These are phyloP conservation scores for Podarcis cretensis DNA, from an alignment of 2,113 vertebrate genomes.

Conservation along the genomic window DNA sequence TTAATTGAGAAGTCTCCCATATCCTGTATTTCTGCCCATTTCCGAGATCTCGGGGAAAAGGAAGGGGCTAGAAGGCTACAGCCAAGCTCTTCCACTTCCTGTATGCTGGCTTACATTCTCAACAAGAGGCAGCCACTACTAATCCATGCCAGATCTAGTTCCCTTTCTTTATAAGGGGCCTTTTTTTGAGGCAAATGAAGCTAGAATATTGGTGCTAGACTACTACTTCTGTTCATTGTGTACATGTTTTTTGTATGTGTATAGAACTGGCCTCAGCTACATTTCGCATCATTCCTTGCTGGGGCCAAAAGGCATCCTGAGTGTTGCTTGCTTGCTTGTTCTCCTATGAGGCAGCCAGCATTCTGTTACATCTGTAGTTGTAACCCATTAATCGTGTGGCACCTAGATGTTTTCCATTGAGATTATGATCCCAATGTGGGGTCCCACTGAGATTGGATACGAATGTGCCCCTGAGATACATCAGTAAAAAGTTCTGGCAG, in stretches of 20 bases:
- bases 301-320: not conserved
- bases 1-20: not conserved
- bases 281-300: not conserved
- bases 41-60: not conserved
- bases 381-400: not conserved
- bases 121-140: not conserved
- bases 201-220: not conserved
- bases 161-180: not conserved
- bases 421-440: too few species aligned
- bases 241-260: not conserved
- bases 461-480: not conserved
- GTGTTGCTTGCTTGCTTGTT: not conserved
- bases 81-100: not conserved
- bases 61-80: slow-evolving; percentile 13
- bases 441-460: not conserved
- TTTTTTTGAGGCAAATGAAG: not conserved
- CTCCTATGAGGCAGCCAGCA: not conserved
- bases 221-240: not conserved
- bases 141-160: not conserved
- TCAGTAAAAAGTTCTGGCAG: not conserved
- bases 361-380: too few species aligned
- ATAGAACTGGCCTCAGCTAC: not conserved
- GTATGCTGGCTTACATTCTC: not conserved
- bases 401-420: not conserved
- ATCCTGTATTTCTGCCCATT: not conserved